A percentile compares a stretch with the other conserved stretches of the same genome.
Evolutionary conservation across 2,797 vertebrate species (phyloP).

Genomic region (Fistularia commersonii): DNA sequence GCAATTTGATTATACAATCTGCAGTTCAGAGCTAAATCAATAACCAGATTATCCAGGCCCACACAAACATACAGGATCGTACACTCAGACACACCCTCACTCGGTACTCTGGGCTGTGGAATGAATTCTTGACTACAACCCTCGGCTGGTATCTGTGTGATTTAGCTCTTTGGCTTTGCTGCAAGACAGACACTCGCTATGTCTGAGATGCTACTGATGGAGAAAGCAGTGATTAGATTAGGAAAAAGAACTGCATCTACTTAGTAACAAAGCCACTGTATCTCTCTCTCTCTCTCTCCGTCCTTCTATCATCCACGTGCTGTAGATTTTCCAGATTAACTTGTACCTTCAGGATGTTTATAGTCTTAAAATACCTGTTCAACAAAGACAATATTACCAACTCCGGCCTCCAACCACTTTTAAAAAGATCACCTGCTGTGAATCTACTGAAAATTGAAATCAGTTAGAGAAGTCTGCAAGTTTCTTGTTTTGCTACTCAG

Average conservation of each 20-base stretch:
- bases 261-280: slow-evolving; percentile 40
- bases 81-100: slow-evolving; percentile 33
- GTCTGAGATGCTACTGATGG: slow-evolving; percentile 70
- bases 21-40: slow-evolving; percentile 67
- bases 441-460: slow-evolving; percentile 44
- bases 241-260: slow-evolving; percentile 61
- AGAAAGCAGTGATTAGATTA: slow-evolving; percentile 76
- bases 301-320: slow-evolving; percentile 32
- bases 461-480: slow-evolving; percentile 30
- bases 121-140: slow-evolving; percentile 59
- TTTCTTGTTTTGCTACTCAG: slow-evolving; percentile 20
- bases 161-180: slow-evolving; percentile 60
- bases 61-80: slow-evolving; percentile 8
- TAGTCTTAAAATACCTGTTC: slow-evolving; percentile 66
- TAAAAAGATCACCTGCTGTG: slow-evolving; percentile 54
- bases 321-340: slow-evolving; percentile 60
- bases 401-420: slow-evolving; percentile 53
- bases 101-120: slow-evolving; percentile 43
- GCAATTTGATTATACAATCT: slow-evolving; percentile 73
- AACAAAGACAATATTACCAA: slow-evolving; percentile 67
- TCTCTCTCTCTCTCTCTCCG: slow-evolving; percentile 19
- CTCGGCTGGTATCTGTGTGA: slow-evolving; percentile 52
- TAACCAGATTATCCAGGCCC: slow-evolving; percentile 62
- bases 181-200: slow-evolving; percentile 42
- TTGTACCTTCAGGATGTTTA: slow-evolving; percentile 63